Percentiles rank a stretch among this genome's conserved stretches.
These are phyloP conservation scores for Xyliphius kryptos DNA, from an alignment of 2,113 vertebrate genomes.

Conservation along the genomic window DNA sequence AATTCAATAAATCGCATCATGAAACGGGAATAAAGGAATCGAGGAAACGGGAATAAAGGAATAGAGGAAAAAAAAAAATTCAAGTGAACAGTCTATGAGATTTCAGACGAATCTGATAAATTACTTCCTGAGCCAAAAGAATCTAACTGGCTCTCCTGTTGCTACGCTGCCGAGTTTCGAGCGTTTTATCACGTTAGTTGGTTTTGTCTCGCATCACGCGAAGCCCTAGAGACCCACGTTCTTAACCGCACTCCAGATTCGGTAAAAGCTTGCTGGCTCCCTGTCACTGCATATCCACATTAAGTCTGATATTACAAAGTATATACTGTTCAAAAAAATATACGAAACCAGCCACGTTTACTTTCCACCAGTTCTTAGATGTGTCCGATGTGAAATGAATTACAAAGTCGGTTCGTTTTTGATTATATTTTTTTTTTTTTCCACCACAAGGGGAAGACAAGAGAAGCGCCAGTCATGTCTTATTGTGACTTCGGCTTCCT, in stretches of 20 bases:
- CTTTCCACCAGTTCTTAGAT: conserved; percentile 32
- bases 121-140: conserved; percentile 33
- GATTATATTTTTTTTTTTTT: background rate
- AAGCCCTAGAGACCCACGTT: conserved; percentile 26
- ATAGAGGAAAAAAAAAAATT: background rate
- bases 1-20: conserved; percentile 40
- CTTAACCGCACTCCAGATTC: background rate
- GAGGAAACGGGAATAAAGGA: too few relatives aligned
- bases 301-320: conserved; percentile 30
- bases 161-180: conserved; percentile 32
- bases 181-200: conserved; percentile 21
- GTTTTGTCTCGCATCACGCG: conserved; percentile 23
- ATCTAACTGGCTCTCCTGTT: conserved; percentile 34
- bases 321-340: conserved; percentile 35
- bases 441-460: conserved; percentile 3
- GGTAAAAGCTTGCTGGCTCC: conserved; percentile 7
- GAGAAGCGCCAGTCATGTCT: conserved; percentile 55
- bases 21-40: conserved; percentile 30
- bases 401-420: conserved; percentile 35
- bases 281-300: conserved; percentile 25
- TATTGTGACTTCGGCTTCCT: conserved; percentile 65
- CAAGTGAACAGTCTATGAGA: conserved; percentile 29
- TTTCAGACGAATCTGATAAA: conserved; percentile 39
- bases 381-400: conserved; percentile 32
- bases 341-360: conserved; percentile 35